Evolutionary conservation across 2,888 invertebrate genomes (phyloP).

Genomic region (Sinopyrophorus schimmeli): DNA sequence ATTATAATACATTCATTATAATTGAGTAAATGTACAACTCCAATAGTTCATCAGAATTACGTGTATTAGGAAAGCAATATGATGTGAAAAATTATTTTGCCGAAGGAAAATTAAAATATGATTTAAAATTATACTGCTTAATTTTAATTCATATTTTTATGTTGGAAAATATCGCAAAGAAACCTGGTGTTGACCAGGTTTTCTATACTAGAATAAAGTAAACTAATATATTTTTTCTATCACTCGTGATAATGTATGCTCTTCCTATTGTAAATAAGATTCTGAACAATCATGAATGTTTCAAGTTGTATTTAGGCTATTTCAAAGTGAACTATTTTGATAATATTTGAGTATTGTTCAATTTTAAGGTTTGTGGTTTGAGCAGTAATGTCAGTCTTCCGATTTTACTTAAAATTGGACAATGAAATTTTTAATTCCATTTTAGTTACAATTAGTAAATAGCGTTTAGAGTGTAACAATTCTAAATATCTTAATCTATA

Average conservation of each 20-base stretch:
- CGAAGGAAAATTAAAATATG: too few relatives aligned
- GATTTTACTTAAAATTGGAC: slow-evolving; percentile 31
- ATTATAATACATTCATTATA: too few relatives aligned
- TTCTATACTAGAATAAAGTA: slow-evolving; percentile 31
- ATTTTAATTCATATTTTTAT: too few relatives aligned
- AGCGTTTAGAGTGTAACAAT: slow-evolving; percentile 38
- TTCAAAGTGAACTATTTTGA: slow-evolving; percentile 32
- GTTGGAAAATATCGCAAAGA: slow-evolving; percentile 24
- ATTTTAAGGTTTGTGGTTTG: slow-evolving; percentile 30
- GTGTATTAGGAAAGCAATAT: too few relatives aligned
- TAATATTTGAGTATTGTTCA: slow-evolving; percentile 29
- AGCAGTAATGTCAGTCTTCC: slow-evolving; percentile 27
- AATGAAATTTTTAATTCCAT: slow-evolving; percentile 17
- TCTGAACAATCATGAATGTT: slow-evolving; percentile 49
- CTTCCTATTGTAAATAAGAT: slow-evolving; percentile 49
- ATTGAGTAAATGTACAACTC: too few relatives aligned
- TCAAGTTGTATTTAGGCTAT: slow-evolving; percentile 33
- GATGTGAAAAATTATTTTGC: too few relatives aligned
- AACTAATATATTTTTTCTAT: slow-evolving; percentile 53
- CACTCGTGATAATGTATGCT: slow-evolving; percentile 53
- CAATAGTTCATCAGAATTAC: too few relatives aligned
- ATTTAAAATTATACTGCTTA: too few relatives aligned
- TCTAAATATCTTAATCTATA: slow-evolving; percentile 45
- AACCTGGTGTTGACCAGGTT: slow-evolving; percentile 25
- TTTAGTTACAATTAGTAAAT: slow-evolving; percentile 22